These are phyloP conservation scores for Isichthys henryi DNA, from an alignment of 2,113 vertebrate genomes.

Conservation along the genomic window DNA sequence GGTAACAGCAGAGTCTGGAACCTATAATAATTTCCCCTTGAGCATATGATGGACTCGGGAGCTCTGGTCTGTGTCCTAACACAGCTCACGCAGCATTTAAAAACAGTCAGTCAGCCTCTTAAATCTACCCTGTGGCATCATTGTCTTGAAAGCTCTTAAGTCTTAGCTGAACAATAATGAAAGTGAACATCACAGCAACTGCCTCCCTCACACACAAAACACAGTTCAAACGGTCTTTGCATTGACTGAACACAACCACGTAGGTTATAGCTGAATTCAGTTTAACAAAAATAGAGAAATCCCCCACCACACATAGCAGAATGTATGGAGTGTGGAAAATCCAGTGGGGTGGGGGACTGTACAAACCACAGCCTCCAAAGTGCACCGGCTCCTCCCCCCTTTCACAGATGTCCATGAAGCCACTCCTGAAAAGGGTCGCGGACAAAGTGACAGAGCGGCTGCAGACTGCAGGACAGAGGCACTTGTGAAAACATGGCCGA, in stretches of 20 bases:
- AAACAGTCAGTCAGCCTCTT: neutral
- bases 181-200: neutral
- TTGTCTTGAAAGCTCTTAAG: neutral
- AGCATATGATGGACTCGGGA: neutral
- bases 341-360: neutral
- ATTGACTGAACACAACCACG: neutral
- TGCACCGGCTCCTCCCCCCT: neutral
- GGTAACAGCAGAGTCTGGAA: neutral
- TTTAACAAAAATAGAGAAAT: neutral
- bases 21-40: neutral
- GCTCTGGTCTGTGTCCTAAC: neutral
- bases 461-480: conserved; percentile 35
- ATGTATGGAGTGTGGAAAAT: neutral
- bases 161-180: neutral
- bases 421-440: neutral
- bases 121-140: neutral
- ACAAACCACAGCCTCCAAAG: neutral
- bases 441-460: neutral
- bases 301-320: neutral
- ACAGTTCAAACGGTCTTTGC: neutral
- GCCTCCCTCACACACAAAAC: neutral
- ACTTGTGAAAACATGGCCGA: conserved; percentile 38
- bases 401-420: neutral
- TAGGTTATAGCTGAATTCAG: neutral
- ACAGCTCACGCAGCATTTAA: neutral